These are phyloP conservation scores for Melanotaenia boesemani DNA, from an alignment of 2,797 vertebrate genomes.

Conservation along the genomic window DNA sequence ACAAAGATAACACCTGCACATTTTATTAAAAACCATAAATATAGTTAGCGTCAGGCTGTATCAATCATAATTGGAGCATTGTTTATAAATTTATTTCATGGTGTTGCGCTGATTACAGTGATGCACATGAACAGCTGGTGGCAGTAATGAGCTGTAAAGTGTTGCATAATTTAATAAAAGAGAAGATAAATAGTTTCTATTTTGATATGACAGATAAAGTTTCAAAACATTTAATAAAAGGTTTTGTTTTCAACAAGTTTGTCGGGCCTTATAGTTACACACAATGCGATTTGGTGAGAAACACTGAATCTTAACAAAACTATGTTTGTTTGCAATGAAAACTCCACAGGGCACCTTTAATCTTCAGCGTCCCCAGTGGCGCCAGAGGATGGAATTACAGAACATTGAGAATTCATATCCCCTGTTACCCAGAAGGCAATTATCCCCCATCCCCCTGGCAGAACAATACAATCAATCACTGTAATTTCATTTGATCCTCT, in stretches of 20 bases:
- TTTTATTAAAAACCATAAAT: background rate
- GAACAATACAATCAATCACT: slow-evolving; percentile 87
- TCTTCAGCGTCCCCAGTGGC: slow-evolving; percentile 76
- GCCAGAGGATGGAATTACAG: slow-evolving; percentile 83
- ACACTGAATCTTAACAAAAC: slow-evolving; percentile 65
- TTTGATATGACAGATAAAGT: slow-evolving; percentile 1
- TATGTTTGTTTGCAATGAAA: slow-evolving; percentile 79
- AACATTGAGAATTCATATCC: slow-evolving; percentile 82
- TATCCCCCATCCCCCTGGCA: slow-evolving; percentile 81
- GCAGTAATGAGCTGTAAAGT: slow-evolving; percentile 7
- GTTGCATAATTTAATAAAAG: background rate
- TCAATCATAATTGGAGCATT: background rate
- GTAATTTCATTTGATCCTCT: slow-evolving; percentile 87
- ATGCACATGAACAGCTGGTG: slow-evolving; percentile 2
- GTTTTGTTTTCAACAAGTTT: slow-evolving; percentile 27
- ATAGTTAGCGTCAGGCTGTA: background rate
- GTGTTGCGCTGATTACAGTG: background rate
- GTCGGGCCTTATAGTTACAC: slow-evolving; percentile 27
- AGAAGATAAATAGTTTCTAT: background rate
- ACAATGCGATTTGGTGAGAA: slow-evolving; percentile 41
- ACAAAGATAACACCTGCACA: background rate
- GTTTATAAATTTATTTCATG: background rate
- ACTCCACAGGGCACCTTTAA: slow-evolving; percentile 77
- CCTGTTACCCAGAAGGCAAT: slow-evolving; percentile 83
- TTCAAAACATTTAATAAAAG: slow-evolving; percentile 5